These are phyloP conservation scores for Yponomeuta sedellus DNA, from an alignment of 2,888 invertebrate species.

Conservation along the genomic window DNA sequence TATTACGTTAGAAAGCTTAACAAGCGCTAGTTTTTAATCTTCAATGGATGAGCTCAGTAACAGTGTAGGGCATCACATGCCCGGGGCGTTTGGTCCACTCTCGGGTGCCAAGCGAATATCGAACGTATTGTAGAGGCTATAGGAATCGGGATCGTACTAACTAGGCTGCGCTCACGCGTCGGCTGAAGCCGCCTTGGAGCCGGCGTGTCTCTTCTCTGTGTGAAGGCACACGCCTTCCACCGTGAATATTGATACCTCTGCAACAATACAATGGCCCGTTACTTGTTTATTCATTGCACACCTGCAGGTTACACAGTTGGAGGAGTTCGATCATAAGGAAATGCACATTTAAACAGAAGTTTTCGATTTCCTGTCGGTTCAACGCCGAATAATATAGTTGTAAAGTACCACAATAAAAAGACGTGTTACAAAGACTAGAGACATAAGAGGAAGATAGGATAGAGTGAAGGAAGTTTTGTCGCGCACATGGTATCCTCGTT, in stretches of 20 bases:
- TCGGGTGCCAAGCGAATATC: conserved; percentile 47
- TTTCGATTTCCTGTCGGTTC: no score
- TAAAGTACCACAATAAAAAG: no score
- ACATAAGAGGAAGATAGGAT: no score
- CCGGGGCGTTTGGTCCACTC: conserved; percentile 53
- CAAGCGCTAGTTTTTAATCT: conserved; percentile 52
- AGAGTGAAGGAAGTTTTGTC: no score
- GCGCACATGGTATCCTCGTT: no score
- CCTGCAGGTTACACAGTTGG: not conserved
- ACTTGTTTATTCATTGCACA: not conserved
- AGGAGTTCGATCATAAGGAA: not conserved
- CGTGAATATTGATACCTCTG: conserved; percentile 96
- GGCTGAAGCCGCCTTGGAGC: conserved; percentile 19
- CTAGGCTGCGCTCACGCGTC: conserved; percentile 28
- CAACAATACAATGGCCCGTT: conserved; percentile 51
- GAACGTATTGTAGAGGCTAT: conserved; percentile 47
- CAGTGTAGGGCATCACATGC: conserved; percentile 43
- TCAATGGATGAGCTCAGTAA: conserved; percentile 44
- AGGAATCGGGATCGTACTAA: conserved; percentile 58
- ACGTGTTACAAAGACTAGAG: no score
- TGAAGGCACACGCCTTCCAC: conserved; percentile 93
- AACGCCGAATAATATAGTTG: no score
- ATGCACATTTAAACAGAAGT: no score
- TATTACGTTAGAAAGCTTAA: conserved; percentile 67
- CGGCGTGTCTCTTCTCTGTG: conserved; percentile 75